These are phyloP conservation scores for Bubo blakistoni DNA, from an alignment of 2,113 vertebrate species.

Conservation along the genomic window DNA sequence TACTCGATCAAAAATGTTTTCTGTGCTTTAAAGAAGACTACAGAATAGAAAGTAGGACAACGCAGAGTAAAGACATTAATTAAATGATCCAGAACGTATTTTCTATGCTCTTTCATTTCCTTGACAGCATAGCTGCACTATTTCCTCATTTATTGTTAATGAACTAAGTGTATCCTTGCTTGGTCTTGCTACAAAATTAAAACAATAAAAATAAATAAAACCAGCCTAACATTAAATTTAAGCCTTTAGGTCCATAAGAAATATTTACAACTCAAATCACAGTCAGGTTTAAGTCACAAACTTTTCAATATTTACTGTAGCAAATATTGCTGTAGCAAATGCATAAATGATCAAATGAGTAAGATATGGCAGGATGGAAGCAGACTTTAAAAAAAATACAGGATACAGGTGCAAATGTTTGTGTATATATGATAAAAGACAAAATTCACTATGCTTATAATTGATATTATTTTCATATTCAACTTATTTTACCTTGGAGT, in stretches of 20 bases:
- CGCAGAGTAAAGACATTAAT: constrained; percentile 3
- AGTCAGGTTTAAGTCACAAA: not conserved
- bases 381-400: not conserved
- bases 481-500: not conserved
- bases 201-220: constrained; percentile 22
- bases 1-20: not conserved
- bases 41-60: constrained; percentile 46
- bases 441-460: not conserved
- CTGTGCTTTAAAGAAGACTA: constrained; percentile 3
- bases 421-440: not conserved
- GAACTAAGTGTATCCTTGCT: not conserved
- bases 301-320: constrained; percentile 22
- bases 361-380: not conserved
- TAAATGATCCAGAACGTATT: constrained; percentile 15
- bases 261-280: constrained; percentile 8
- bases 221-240: not conserved
- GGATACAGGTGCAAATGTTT: not conserved
- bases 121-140: constrained; percentile 25
- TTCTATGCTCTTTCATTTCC: constrained; percentile 44
- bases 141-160: constrained; percentile 53
- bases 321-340: not conserved
- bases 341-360: constrained; percentile 15
- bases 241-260: not conserved
- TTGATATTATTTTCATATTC: not conserved
- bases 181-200: not conserved